These are phyloP conservation scores for Epinotia demarniana DNA, from an alignment of 2,888 invertebrate species.

Conservation along the genomic window DNA sequence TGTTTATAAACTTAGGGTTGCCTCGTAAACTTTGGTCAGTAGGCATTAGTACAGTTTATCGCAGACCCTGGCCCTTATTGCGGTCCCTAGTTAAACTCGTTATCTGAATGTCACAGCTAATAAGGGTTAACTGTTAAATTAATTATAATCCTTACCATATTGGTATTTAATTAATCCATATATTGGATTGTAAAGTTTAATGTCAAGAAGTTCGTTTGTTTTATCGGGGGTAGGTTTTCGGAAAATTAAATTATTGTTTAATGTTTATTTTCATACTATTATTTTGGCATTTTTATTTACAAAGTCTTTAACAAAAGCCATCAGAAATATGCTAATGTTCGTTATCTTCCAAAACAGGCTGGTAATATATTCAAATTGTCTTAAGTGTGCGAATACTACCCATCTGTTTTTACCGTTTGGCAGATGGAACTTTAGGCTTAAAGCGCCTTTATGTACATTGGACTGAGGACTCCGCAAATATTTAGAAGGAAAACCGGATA, in stretches of 20 bases:
- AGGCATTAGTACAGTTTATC: conserved; percentile 35
- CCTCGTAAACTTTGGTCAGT: conserved; percentile 32
- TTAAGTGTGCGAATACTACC: background rate
- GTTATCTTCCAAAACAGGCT: conserved; percentile 4
- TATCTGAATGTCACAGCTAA: conserved; percentile 42
- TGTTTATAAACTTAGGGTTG: conserved; percentile 3
- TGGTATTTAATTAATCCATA: conserved; percentile 5
- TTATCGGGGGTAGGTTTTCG: no score
- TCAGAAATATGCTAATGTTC: background rate
- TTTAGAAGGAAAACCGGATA: no score
- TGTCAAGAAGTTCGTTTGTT: background rate
- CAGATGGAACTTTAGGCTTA: background rate
- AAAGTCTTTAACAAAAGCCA: background rate
- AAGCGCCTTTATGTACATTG: background rate
- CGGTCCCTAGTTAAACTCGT: conserved; percentile 38
- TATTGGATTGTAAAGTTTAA: background rate
- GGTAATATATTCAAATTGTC: conserved; percentile 12
- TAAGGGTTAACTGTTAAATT: conserved; percentile 40
- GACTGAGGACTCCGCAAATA: no score
- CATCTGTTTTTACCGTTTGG: conserved; percentile 11
- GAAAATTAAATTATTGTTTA: no score
- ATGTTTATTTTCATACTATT: background rate
- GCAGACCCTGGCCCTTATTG: conserved; percentile 19
- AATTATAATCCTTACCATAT: conserved; percentile 23
- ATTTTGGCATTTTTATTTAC: no score